Percentiles rank a stretch among this genome's conserved stretches.
phyloP scores from a whole-genome alignment of 2,888 invertebrate genomes.

The Drosophila percnosoma region DNA sequence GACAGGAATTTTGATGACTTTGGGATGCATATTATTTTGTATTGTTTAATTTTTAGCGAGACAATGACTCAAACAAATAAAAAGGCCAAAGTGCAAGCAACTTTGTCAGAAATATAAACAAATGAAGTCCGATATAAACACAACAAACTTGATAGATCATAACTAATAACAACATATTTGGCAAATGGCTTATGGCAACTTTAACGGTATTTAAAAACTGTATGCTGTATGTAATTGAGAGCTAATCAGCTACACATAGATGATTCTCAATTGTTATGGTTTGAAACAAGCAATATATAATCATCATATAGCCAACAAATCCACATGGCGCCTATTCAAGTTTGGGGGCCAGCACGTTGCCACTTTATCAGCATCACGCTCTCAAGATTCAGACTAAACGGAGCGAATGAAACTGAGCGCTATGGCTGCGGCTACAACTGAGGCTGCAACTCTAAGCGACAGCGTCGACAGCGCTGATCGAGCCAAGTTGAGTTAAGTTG shows the following conservation, averaged over 20 bases:
- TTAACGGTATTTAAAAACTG: not conserved
- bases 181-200: not conserved
- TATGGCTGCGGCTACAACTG: constrained; percentile 18
- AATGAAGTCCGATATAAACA: not conserved
- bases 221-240: not conserved
- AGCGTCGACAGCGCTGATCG: constrained; percentile 33
- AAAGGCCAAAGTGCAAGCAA: constrained; percentile 67
- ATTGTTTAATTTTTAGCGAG: constrained; percentile 22
- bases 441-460: constrained; percentile 17
- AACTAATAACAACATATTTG: not conserved
- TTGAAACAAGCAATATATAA: constrained; percentile 21
- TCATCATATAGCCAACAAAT: not conserved
- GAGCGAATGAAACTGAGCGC: constrained; percentile 28
- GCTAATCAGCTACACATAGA: not conserved
- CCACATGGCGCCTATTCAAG: constrained; percentile 45
- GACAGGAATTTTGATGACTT: constrained; percentile 50
- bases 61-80: constrained; percentile 25
- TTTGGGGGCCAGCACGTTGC: constrained; percentile 73
- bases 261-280: constrained; percentile 17
- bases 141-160: not conserved
- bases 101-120: constrained; percentile 26
- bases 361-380: constrained; percentile 73
- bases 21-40: constrained; percentile 1
- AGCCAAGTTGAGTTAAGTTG: constrained; percentile 32
- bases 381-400: constrained; percentile 66